phyloP scores from a whole-genome alignment of 2,113 vertebrate genomes.

The Rousettus leschenaultii region DNA sequence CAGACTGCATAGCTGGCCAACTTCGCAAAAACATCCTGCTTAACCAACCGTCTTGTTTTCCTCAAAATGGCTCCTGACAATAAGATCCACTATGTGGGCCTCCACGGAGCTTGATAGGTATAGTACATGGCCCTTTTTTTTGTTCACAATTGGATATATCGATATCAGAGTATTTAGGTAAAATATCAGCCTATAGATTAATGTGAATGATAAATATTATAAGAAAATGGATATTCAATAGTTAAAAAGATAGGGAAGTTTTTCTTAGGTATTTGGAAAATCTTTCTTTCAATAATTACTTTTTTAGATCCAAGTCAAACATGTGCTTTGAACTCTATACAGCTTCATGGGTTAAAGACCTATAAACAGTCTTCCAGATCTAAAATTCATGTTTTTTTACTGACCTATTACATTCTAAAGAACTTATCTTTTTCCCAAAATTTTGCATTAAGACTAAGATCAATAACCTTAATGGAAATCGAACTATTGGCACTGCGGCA shows the following conservation, averaged over 20 bases:
- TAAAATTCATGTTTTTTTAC: background rate
- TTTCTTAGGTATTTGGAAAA: background rate
- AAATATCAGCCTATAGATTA: background rate
- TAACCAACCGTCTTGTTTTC: no score
- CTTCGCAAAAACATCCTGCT: no score
- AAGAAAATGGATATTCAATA: background rate
- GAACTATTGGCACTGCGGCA: background rate
- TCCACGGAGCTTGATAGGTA: no score
- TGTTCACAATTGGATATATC: background rate
- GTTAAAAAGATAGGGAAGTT: background rate
- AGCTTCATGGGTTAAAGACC: background rate
- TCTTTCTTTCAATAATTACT: background rate
- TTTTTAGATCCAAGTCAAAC: background rate
- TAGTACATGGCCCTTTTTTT: no score
- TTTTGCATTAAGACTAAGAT: background rate
- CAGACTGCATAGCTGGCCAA: no score
- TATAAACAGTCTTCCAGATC: background rate
- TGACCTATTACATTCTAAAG: background rate
- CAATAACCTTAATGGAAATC: conserved; percentile 1
- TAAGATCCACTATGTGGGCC: no score
- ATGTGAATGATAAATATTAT: background rate
- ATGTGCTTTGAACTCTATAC: background rate
- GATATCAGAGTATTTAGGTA: background rate
- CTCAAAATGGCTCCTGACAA: no score
- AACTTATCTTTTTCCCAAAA: background rate